Percentiles rank a stretch among this genome's conserved stretches.
phyloP scores from a whole-genome alignment of 1,140 invertebrate species.

The Tetraneura akinire region DNA sequence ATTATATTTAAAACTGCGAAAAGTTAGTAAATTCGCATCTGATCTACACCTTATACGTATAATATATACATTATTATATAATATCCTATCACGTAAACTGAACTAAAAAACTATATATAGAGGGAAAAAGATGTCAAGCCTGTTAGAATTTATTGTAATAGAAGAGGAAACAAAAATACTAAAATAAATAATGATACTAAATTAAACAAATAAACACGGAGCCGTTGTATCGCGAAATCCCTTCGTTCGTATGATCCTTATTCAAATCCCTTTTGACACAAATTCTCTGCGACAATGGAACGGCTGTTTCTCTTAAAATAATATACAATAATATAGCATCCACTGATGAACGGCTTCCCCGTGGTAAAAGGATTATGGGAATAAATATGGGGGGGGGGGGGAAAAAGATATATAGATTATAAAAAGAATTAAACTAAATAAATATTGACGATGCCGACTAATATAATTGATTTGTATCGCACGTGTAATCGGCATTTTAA shows the following conservation, averaged over 20 bases:
- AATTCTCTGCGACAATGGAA: constrained; percentile 15
- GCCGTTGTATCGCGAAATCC: neutral
- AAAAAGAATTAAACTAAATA: constrained; percentile 16
- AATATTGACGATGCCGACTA: constrained; percentile 13
- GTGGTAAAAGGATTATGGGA: neutral
- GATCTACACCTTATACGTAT: no score
- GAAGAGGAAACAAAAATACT: neutral
- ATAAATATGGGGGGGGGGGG: no score
- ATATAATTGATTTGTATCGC: neutral
- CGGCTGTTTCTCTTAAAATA: neutral
- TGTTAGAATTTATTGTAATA: neutral
- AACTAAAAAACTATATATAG: neutral
- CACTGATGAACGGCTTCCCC: neutral
- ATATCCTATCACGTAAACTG: neutral
- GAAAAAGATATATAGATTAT: constrained; percentile 16
- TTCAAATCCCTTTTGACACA: constrained; percentile 36
- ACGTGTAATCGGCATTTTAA: constrained; percentile 1
- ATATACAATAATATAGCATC: constrained; percentile 25
- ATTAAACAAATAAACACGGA: constrained; percentile 6
- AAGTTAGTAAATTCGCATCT: no score
- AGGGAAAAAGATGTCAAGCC: neutral
- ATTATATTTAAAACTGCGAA: no score
- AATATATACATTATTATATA: no score
- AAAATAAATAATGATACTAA: constrained; percentile 24
- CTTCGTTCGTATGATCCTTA: constrained; percentile 1